These are phyloP conservation scores for Progne subis DNA, from an alignment of 2,113 vertebrate species.

Conservation along the genomic window DNA sequence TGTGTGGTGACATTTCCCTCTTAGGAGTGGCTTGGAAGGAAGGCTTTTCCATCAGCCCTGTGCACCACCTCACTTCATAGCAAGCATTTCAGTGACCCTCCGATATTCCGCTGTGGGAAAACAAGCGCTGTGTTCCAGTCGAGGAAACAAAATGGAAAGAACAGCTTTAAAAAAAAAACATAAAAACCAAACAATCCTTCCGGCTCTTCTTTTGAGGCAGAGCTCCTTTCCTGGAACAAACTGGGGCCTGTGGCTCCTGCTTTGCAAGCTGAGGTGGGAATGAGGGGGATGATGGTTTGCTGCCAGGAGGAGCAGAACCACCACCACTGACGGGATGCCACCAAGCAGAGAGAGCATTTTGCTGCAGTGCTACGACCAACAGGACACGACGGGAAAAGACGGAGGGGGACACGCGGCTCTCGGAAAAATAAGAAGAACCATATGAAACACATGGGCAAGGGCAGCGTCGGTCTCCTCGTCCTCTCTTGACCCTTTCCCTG, in stretches of 20 bases:
- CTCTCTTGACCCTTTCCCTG: constrained; percentile 20
- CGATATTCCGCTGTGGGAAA: neutral
- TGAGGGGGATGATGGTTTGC: neutral
- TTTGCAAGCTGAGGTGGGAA: neutral
- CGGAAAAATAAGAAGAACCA: constrained; percentile 55
- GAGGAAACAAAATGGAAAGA: constrained; percentile 39
- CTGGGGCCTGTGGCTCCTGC: neutral
- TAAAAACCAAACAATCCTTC: neutral
- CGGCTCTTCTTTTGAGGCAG: neutral
- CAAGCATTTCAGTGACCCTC: neutral
- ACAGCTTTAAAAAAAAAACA: neutral
- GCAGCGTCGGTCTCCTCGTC: neutral
- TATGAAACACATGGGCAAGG: constrained; percentile 28
- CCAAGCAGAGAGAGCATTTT: neutral
- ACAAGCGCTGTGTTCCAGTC: neutral
- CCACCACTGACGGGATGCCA: neutral
- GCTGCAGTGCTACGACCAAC: neutral
- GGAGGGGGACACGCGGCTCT: neutral
- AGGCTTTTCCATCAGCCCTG: neutral
- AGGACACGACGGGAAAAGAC: constrained; percentile 51
- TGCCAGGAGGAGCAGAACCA: constrained; percentile 33
- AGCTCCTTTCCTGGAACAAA: neutral
- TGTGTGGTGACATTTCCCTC: neutral
- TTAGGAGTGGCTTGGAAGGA: neutral
- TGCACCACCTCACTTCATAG: neutral